phyloP scores from a whole-genome alignment of 2,113 vertebrate genomes.

The Rhipidura dahli region DNA sequence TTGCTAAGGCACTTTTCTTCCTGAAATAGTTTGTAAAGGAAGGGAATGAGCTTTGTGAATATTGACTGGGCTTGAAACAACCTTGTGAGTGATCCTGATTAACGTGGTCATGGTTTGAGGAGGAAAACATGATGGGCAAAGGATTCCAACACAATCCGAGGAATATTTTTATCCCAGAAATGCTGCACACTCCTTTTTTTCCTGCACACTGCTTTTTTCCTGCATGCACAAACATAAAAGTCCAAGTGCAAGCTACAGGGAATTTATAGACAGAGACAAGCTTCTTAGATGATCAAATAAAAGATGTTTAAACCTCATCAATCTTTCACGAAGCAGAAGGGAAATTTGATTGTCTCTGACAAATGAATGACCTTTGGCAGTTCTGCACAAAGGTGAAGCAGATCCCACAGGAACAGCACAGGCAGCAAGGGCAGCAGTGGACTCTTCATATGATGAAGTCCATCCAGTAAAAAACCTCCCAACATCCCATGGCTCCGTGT shows the following conservation, averaged over 20 bases:
- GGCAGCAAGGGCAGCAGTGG: background rate
- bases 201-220: background rate
- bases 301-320: background rate
- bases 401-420: background rate
- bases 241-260: background rate
- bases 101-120: background rate
- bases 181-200: background rate
- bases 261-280: background rate
- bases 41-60: background rate
- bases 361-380: background rate
- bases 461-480: background rate
- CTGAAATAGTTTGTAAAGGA: background rate
- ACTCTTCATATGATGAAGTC: background rate
- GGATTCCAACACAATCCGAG: background rate
- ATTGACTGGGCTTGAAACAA: background rate
- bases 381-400: background rate
- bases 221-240: background rate
- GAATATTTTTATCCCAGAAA: background rate
- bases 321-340: background rate
- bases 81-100: background rate
- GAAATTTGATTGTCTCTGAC: background rate
- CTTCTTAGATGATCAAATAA: background rate
- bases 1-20: background rate
- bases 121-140: background rate
- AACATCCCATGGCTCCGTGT: fast-evolving